Conservation (phyloP, 2,113 vertebrate genomes). For the Tiliqua scincoides region DNA sequence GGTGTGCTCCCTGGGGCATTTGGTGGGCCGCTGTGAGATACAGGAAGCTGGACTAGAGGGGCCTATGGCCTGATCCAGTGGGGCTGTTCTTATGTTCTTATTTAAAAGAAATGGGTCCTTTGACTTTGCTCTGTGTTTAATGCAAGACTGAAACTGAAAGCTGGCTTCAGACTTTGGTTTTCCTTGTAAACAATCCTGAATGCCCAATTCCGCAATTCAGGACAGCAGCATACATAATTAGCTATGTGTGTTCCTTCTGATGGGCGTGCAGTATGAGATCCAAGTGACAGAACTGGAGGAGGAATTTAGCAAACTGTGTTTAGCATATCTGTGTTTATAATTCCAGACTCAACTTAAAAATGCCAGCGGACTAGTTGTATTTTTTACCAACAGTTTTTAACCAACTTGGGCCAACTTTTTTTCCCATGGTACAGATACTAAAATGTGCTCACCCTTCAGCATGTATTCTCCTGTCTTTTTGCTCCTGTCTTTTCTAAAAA, state of each 20-base stretch:
- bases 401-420: neutral
- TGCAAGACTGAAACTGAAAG: slow-evolving; percentile 53
- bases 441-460: neutral
- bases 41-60: too few species aligned
- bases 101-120: slow-evolving; percentile 37
- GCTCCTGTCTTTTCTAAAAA: neutral
- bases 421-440: neutral
- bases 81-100: too few species aligned
- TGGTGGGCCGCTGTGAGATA: too few species aligned
- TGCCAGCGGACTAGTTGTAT: neutral
- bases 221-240: slow-evolving; percentile 33
- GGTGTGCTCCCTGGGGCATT: too few species aligned
- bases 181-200: slow-evolving; percentile 39
- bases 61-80: too few species aligned
- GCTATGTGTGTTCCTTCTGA: slow-evolving; percentile 5
- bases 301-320: slow-evolving; percentile 11
- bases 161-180: slow-evolving; percentile 34
- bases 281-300: neutral
- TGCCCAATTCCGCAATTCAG: neutral
- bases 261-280: neutral
- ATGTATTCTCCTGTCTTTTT: neutral
- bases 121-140: slow-evolving; percentile 39
- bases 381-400: neutral
- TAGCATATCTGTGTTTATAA: slow-evolving; percentile 3
- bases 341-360: neutral